Conservation (phyloP, 1,140 invertebrate genomes). For the Caenorhabditis latens region DNA sequence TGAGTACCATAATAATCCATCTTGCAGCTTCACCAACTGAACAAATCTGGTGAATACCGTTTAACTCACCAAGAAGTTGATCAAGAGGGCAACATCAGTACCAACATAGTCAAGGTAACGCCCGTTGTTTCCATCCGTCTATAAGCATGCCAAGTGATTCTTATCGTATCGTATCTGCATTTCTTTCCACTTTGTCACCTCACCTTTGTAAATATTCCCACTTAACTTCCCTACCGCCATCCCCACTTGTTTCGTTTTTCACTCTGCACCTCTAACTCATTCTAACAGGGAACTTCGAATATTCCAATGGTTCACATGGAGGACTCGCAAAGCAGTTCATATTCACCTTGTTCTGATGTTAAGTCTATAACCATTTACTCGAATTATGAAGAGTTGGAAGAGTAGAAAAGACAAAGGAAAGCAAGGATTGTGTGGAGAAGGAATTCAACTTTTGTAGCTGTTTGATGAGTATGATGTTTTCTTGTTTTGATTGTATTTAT, state of each 20-base stretch:
- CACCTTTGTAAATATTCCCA: background rate
- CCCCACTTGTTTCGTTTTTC: background rate
- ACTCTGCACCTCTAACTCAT: background rate
- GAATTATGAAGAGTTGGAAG: slow-evolving; percentile 36
- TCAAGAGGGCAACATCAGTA: slow-evolving; percentile 90
- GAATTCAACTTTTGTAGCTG: background rate
- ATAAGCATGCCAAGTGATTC: background rate
- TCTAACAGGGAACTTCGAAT: background rate
- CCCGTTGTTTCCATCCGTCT: slow-evolving; percentile 13
- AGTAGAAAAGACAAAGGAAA: background rate
- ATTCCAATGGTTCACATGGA: background rate
- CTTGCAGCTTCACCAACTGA: slow-evolving; percentile 84
- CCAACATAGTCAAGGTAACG: slow-evolving; percentile 88
- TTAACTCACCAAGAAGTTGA: slow-evolving; percentile 91
- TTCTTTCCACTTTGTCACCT: background rate
- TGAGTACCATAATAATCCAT: slow-evolving; percentile 69
- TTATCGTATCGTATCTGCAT: background rate
- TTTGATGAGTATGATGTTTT: background rate
- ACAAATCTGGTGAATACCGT: slow-evolving; percentile 88
- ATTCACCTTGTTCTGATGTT: slow-evolving; percentile 29
- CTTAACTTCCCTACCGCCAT: background rate
- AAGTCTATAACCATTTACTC: slow-evolving; percentile 49
- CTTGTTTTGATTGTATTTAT: background rate
- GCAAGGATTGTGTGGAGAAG: background rate
- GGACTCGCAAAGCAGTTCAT: slow-evolving; percentile 40